Conservation (phyloP, 1,140 invertebrate genomes). For the Atta cephalotes region DNA sequence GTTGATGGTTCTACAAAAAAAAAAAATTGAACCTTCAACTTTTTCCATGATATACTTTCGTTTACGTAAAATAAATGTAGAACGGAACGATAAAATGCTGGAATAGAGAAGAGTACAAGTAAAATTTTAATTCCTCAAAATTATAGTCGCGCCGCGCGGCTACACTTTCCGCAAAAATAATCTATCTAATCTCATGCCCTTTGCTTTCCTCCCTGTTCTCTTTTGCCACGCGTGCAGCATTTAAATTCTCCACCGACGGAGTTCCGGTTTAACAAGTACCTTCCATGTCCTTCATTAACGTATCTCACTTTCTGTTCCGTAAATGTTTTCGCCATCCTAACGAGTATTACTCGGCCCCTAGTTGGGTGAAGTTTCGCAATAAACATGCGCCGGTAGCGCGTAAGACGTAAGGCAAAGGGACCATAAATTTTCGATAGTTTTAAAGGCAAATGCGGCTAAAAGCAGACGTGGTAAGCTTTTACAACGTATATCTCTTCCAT, state of each 20-base stretch:
- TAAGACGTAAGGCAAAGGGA: slow-evolving; percentile 32
- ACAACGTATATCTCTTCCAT: slow-evolving; percentile 54
- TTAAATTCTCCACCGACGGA: slow-evolving; percentile 25
- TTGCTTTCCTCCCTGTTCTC: background rate
- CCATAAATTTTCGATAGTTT: slow-evolving; percentile 71
- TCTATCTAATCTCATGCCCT: slow-evolving; percentile 31
- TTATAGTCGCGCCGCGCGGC: slow-evolving; percentile 3
- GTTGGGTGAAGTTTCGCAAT: slow-evolving; percentile 66
- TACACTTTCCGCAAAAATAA: slow-evolving; percentile 25
- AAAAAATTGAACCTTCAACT: slow-evolving; percentile 1
- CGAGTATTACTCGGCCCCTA: slow-evolving; percentile 20
- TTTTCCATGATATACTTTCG: background rate
- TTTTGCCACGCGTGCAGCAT: background rate
- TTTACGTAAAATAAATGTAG: background rate
- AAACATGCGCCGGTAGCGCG: slow-evolving; percentile 39
- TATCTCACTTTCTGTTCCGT: slow-evolving; percentile 47
- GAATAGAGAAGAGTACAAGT: background rate
- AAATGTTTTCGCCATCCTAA: slow-evolving; percentile 17
- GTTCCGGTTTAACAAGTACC: slow-evolving; percentile 21
- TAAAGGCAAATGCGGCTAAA: slow-evolving; percentile 65
- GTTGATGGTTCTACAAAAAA: background rate
- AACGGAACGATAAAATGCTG: background rate
- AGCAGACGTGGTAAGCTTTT: slow-evolving; percentile 64
- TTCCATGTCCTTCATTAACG: slow-evolving; percentile 45
- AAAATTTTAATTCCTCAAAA: slow-evolving; percentile 55